Evolutionary conservation across 2,113 vertebrate species (phyloP).

Genomic region (Odobenus rosmarus): DNA sequence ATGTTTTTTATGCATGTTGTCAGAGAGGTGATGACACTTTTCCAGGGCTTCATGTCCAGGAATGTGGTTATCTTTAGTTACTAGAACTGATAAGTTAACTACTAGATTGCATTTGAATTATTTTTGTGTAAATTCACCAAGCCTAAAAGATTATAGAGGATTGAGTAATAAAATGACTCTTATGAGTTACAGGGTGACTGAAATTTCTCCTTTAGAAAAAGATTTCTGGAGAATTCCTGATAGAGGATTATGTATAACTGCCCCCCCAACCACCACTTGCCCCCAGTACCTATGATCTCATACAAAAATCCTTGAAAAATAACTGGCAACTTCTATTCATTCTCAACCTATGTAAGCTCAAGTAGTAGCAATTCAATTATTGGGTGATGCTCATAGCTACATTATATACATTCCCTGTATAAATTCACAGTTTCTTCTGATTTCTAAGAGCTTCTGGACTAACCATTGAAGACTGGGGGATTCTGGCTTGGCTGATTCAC

Average conservation of each 20-base stretch:
- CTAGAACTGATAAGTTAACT: background rate
- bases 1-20: background rate
- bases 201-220: slow-evolving; percentile 8
- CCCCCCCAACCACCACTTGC: too few relatives aligned
- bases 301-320: background rate
- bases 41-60: background rate
- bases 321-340: background rate
- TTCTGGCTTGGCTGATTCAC: background rate
- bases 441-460: background rate
- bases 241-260: background rate
- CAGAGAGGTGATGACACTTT: background rate
- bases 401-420: background rate
- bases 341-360: background rate
- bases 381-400: background rate
- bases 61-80: background rate
- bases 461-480: background rate
- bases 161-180: background rate
- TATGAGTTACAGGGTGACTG: background rate
- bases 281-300: background rate
- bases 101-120: background rate
- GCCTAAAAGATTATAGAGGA: background rate
- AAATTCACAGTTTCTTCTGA: background rate
- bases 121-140: background rate
- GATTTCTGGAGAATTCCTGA: background rate
- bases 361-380: background rate